These are phyloP conservation scores for Itoplectis maculator DNA, from an alignment of 2,888 invertebrate genomes.

Conservation along the genomic window DNA sequence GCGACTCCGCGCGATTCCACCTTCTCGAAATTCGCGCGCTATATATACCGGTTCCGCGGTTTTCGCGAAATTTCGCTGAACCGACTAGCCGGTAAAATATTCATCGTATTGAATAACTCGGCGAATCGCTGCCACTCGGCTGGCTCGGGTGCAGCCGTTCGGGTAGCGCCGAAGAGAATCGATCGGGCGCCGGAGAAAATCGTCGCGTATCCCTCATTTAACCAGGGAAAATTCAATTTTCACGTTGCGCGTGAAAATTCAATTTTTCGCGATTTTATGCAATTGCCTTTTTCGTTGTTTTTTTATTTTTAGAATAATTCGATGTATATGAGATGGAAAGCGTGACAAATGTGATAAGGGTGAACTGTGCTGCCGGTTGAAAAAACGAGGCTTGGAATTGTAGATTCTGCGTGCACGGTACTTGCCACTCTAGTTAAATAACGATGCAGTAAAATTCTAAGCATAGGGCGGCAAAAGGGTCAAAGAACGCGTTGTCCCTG, in stretches of 20 bases:
- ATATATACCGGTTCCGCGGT: too few species aligned
- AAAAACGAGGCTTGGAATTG: too few species aligned
- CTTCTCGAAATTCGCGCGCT: conserved; percentile 10
- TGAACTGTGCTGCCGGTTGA: too few species aligned
- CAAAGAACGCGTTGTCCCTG: conserved; percentile 4
- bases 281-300: neutral
- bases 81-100: conserved; percentile 62
- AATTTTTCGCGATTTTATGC: too few species aligned
- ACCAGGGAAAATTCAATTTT: neutral
- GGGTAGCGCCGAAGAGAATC: conserved; percentile 20
- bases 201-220: neutral
- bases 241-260: neutral
- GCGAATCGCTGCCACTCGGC: conserved; percentile 21
- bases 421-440: neutral
- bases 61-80: conserved; percentile 53
- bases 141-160: neutral
- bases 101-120: conserved; percentile 64
- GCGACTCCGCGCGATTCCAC: neutral
- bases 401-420: too few species aligned
- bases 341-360: too few species aligned
- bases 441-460: neutral
- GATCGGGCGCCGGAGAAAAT: conserved; percentile 18
- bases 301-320: too few species aligned
- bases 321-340: too few species aligned
- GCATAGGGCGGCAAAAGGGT: neutral